Percentiles rank a stretch among this genome's conserved stretches.
phyloP scores from a whole-genome alignment of 2,888 invertebrate species.

The Caenorhabditis sp. region DNA sequence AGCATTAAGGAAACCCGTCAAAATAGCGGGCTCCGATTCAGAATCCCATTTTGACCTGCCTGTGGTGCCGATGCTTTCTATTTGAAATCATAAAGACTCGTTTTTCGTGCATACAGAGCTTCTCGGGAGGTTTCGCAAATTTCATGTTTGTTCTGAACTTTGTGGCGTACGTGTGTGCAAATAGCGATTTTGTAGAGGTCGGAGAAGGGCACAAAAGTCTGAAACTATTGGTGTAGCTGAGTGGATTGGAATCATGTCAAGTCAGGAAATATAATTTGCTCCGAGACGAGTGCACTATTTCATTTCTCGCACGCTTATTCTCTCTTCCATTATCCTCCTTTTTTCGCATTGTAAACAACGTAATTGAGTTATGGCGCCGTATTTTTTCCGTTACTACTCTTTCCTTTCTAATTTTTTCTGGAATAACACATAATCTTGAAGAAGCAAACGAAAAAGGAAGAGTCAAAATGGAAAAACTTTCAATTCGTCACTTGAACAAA shows the following conservation, averaged over 20 bases:
- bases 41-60: no score
- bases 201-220: conserved; percentile 20
- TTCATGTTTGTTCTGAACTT: conserved; percentile 49
- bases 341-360: conserved; percentile 1
- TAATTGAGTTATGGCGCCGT: not conserved
- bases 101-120: not conserved
- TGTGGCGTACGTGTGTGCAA: conserved; percentile 37
- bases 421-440: not conserved
- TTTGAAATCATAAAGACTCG: not conserved
- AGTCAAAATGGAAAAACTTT: not conserved
- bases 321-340: not conserved
- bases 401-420: not conserved
- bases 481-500: conserved; percentile 1
- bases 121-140: conserved; percentile 30
- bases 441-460: not conserved
- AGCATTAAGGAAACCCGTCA: not conserved
- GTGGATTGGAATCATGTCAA: not conserved
- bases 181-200: conserved; percentile 24
- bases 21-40: no score
- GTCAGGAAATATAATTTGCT: conserved; percentile 15
- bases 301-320: not conserved
- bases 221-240: conserved; percentile 19
- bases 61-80: no score
- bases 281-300: not conserved
- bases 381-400: not conserved